A percentile compares a stretch with the other conserved stretches of the same genome.
phyloP scores from a whole-genome alignment of 2,113 vertebrate genomes.

The Physeter macrocephalus region DNA sequence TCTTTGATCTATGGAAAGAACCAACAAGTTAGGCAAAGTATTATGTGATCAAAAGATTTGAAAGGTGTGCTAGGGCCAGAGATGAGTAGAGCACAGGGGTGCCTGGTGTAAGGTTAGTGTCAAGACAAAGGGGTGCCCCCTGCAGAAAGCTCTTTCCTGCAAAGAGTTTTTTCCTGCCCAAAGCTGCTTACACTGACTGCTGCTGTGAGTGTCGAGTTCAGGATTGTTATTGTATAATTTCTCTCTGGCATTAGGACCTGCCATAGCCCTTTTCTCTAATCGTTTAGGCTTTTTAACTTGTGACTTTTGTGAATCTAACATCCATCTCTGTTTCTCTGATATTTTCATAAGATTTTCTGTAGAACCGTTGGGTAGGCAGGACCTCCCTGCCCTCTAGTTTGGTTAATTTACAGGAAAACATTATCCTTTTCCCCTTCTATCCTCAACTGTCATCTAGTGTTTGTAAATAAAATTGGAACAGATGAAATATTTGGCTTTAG shows the following conservation, averaged over 20 bases:
- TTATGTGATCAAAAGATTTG: neutral
- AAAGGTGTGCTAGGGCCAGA: neutral
- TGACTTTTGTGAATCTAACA: neutral
- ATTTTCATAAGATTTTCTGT: neutral
- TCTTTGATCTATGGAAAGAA: neutral
- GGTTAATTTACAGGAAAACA: neutral
- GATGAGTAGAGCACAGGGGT: neutral
- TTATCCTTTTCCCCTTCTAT: neutral
- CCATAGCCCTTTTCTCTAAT: neutral
- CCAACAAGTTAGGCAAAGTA: neutral
- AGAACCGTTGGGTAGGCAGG: neutral
- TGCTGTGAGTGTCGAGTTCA: neutral
- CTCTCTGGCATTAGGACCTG: neutral
- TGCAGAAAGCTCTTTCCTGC: neutral
- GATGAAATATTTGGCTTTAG: neutral
- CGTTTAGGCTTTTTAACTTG: neutral
- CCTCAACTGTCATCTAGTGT: neutral
- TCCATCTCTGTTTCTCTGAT: neutral
- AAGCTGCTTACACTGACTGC: neutral
- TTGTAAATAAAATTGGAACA: constrained; percentile 11
- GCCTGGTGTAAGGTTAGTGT: neutral
- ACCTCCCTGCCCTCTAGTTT: neutral
- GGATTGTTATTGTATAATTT: neutral
- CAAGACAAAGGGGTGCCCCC: neutral
- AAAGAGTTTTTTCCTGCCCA: neutral